Evolutionary conservation across 2,888 invertebrate genomes (phyloP), one percentile per base, ranked within the genome.

Genomic region (Acanthoscelides obtectus): DNA sequence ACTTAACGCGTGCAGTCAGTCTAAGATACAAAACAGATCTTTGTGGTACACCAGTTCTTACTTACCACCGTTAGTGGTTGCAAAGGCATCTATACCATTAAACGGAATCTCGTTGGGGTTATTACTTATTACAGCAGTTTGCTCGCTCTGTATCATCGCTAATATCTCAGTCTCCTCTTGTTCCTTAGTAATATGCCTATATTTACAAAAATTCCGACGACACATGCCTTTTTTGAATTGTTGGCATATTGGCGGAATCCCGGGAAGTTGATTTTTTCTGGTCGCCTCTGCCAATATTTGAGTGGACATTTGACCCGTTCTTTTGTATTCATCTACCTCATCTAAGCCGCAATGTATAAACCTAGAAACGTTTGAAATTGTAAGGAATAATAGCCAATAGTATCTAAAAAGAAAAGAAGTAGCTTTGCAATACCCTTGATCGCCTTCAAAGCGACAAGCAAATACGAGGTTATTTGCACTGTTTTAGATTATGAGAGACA

Each of bases 261-360:
- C 85, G 0, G 84, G 84, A 67, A 86, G 72, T 71, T 86, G 86
- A 77, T 83, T 84, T 75, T 82, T 88, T 81, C 80, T 84, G 76
- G 82, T 83, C 3, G 86, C 86, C 75, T 86, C 86, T 0, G 83
- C 83, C 67, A 86, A 75, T 69, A 86, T 87, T 79, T 89, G 88
- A 27, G 86, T 85, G 0, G 94, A 93, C 80, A 95, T 86, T 81
- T 92, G 90, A 0, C 94, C 94, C 17, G 91, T 92, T 69, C 88
- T 87, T 77, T 91, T 89, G 79, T 92, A 94, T 78, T 91, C 92
- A 73, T 91, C 90, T 79, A 93, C 94, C 81, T 94, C 94, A 78
- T 92, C 92, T 20, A 92, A 87, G 0, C 91, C 88, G 80, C 94
- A 93, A 83, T 95, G 94, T 66, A 94, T 88, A 82, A 94, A 94